Conservation (phyloP, 2,797 vertebrate genomes). For the Pseudopleuronectes americanus region DNA sequence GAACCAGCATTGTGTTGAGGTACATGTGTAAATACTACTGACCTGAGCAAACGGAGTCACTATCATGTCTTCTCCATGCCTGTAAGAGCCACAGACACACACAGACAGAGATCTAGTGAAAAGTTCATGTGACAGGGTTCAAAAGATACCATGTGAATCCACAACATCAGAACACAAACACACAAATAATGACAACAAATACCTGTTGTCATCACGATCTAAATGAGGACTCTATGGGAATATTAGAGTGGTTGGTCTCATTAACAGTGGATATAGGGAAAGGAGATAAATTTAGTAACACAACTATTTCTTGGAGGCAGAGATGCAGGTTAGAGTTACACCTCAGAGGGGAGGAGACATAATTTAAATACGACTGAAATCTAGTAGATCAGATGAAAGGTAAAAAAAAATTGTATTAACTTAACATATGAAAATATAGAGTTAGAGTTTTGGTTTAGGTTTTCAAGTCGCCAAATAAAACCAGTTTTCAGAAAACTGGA, state of each 20-base stretch:
- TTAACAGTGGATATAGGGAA: slow-evolving; percentile 15
- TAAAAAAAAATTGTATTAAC: neutral
- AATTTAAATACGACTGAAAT: neutral
- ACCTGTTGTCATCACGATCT: slow-evolving; percentile 24
- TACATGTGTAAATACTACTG: slow-evolving; percentile 40
- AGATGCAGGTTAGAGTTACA: slow-evolving; percentile 14
- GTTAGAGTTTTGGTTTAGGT: no score
- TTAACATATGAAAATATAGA: no score
- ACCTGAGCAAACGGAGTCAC: slow-evolving; percentile 97
- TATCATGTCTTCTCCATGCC: slow-evolving; percentile 97
- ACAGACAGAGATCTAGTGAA: slow-evolving; percentile 32
- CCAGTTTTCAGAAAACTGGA: neutral
- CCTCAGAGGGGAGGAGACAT: neutral
- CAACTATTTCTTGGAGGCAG: slow-evolving; percentile 51
- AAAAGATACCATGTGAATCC: neutral
- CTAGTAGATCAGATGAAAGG: neutral
- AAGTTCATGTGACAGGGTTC: neutral
- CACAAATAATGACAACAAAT: slow-evolving; percentile 32
- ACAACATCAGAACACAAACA: slow-evolving; percentile 8
- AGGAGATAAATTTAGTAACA: slow-evolving; percentile 27
- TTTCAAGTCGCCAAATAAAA: no score
- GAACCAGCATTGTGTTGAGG: neutral
- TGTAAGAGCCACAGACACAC: slow-evolving; percentile 68
- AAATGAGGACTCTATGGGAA: slow-evolving; percentile 1
- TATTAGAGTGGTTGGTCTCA: slow-evolving; percentile 14